Evolutionary conservation across 64 coral and sea anemone genomes (phyloP), one percentile per base, ranked within the genome.

Genomic region (Astreopora myriophthalma): DNA sequence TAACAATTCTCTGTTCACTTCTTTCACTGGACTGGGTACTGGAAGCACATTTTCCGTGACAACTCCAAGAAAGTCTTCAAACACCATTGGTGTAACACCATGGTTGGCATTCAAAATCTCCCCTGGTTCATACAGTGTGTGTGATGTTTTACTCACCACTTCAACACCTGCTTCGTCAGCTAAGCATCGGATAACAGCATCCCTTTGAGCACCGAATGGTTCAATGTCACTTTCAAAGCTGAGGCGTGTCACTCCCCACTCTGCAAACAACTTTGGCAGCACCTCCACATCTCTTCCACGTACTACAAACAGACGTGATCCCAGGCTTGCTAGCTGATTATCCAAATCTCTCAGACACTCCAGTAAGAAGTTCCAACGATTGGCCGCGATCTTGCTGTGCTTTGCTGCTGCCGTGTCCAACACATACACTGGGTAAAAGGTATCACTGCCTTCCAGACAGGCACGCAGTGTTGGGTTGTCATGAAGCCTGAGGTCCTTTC

Each of bases 401-500:
- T 42, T 49, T 22, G 79, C 75, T 55, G 81, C 79, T 40, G 38
- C 80, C 3, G 85, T 64, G 40, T 94, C 93, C 29, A 94, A 71
- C 48, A 94, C 57, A 66, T 85, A 94, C 34, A 94, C 60, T 23
- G 93, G 93, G 38, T 85, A 90, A 19, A 94, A 89, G 39, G 83
- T 91, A 19, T 61, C 52, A 24, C 78, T 81, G 2, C 30, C 55
- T 34, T 81, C 32, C 48, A 81, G 33, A 61, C 78, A 81, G 49
- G 51, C 8, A 87, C 73, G 75, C 34, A 95, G 31, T 78, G 48
- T 85, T 73, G 94, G 94, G 71, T 95, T 95, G 89, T 95, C 94
- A 58, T 95, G 94, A 17, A 95, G 89, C 19, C 94, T 63, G 24
- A 95, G 84, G 63, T 91, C 94, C 65, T 95, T 95, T 32, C 94